Percentiles rank a stretch among this genome's conserved stretches.
phyloP scores from a whole-genome alignment of 2,888 invertebrate genomes.

The Laothoe populi region DNA sequence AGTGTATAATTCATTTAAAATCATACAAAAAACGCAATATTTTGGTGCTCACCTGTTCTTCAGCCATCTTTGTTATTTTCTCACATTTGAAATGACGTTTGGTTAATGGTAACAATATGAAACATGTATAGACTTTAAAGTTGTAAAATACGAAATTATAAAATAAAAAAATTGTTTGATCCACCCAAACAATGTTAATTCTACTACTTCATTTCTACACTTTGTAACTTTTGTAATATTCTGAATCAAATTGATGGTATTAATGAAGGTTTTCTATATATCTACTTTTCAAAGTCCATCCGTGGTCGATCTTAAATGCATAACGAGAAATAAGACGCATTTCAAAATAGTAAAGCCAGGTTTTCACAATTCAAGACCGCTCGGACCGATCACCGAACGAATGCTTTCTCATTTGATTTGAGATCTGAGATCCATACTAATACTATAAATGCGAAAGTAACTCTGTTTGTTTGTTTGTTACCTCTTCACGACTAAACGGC shows the following conservation, averaged over 20 bases:
- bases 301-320: neutral
- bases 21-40: slow-evolving; percentile 66
- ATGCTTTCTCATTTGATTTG: too few relatives aligned
- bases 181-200: too few relatives aligned
- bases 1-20: slow-evolving; percentile 67
- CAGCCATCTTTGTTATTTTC: slow-evolving; percentile 89
- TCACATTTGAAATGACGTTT: slow-evolving; percentile 77
- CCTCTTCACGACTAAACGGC: too few relatives aligned
- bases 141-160: neutral
- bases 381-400: too few relatives aligned
- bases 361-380: too few relatives aligned
- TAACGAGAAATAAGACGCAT: slow-evolving; percentile 8
- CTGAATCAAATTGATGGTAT: too few relatives aligned
- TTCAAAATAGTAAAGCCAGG: neutral
- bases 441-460: too few relatives aligned
- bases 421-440: too few relatives aligned
- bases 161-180: neutral
- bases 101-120: slow-evolving; percentile 51
- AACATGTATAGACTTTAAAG: slow-evolving; percentile 27
- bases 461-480: too few relatives aligned
- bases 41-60: slow-evolving; percentile 89
- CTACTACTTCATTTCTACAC: too few relatives aligned
- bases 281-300: neutral
- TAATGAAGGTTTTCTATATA: too few relatives aligned
- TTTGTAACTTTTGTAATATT: too few relatives aligned